Conservation (phyloP, 2,797 vertebrate genomes). For the Megalops cyprinoides region DNA sequence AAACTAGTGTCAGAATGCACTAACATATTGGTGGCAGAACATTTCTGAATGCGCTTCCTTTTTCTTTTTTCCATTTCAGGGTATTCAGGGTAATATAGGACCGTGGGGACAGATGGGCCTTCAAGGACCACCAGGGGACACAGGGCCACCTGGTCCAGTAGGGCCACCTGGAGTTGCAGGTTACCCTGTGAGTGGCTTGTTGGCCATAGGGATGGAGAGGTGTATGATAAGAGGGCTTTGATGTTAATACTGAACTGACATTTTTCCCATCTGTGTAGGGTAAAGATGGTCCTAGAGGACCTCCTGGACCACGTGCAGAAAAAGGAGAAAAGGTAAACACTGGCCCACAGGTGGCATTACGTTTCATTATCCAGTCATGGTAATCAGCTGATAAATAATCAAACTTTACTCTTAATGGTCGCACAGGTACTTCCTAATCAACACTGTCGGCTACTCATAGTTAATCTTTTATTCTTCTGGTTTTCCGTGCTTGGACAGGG, state of each 20-base stretch:
- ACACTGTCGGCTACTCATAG: not conserved
- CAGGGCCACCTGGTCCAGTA: conserved; percentile 58
- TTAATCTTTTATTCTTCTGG: not conserved
- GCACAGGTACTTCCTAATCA: not conserved
- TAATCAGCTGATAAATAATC: not conserved
- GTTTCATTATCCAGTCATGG: not conserved
- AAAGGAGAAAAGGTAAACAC: conserved; percentile 70
- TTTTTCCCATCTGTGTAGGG: conserved; percentile 55
- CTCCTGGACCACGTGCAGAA: conserved; percentile 55
- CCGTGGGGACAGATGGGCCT: conserved; percentile 67
- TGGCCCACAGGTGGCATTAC: conserved; percentile 6
- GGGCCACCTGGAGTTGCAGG: conserved; percentile 67
- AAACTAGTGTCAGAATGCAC: not conserved
- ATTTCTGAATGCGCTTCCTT: not conserved
- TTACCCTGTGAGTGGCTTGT: conserved; percentile 64
- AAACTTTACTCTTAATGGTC: not conserved
- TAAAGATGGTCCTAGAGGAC: conserved; percentile 69
- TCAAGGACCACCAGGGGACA: conserved; percentile 61
- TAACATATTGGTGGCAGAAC: not conserved
- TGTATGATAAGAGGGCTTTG: not conserved
- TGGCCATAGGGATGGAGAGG: not conserved
- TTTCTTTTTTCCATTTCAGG: conserved; percentile 56
- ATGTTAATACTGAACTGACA: not conserved
- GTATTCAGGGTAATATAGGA: conserved; percentile 72
- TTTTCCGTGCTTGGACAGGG: conserved; percentile 61